phyloP scores from a whole-genome alignment of 2,888 invertebrate species.

The Aricia artaxerxes region DNA sequence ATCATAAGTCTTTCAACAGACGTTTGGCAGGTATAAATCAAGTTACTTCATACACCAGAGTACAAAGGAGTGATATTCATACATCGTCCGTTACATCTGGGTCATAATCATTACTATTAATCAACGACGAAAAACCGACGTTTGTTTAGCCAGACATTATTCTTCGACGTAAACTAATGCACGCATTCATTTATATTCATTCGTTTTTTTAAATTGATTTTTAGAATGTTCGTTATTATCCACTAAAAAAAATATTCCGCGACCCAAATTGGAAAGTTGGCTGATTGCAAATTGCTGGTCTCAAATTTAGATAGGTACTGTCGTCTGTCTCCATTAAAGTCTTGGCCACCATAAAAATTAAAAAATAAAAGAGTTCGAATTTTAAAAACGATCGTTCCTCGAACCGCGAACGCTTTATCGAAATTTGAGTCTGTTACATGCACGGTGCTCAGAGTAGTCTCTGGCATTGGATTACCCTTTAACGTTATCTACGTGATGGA shows the following conservation, averaged over 20 bases:
- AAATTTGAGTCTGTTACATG: conserved; percentile 10
- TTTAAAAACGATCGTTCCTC: background rate
- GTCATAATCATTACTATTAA: conserved; percentile 69
- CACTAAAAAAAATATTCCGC: background rate
- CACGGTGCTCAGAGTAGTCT: conserved; percentile 48
- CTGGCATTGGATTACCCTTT: conserved; percentile 63
- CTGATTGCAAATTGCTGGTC: conserved; percentile 1
- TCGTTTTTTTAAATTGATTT: background rate
- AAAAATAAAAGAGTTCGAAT: background rate
- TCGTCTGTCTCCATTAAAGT: background rate
- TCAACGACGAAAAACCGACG: conserved; percentile 60
- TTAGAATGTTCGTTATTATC: background rate
- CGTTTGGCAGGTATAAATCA: conserved; percentile 26
- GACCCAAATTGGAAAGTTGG: background rate
- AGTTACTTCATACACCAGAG: conserved; percentile 52
- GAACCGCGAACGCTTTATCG: background rate
- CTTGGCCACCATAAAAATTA: background rate
- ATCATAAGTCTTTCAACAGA: conserved; percentile 10
- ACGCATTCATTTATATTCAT: conserved; percentile 9
- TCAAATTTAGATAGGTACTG: background rate
- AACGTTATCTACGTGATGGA: conserved; percentile 70
- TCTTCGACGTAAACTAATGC: conserved; percentile 28
- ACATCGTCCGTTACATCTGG: conserved; percentile 56
- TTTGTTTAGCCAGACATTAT: conserved; percentile 36
- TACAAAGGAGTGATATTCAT: conserved; percentile 53